Base-by-base conservation (phyloP, 1,140 invertebrate species). In the Halictus rubicundus region DNA sequence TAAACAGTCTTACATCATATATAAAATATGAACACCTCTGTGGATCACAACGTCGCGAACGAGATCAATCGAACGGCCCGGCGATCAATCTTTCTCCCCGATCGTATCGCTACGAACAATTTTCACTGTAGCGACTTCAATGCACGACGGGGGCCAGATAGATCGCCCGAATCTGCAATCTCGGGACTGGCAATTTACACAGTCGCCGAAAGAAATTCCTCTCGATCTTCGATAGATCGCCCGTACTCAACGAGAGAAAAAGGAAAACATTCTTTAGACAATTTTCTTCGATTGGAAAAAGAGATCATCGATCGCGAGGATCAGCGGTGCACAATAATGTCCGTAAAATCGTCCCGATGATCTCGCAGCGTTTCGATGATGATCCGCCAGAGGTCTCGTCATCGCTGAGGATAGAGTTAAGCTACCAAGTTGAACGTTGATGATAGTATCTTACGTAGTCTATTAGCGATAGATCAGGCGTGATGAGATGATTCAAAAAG, bases 401-500 rank as follows among this genome's bases (percentile, higher is more conserved):
- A 3, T 57, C 59, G 46, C 19, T 23, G 16, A 49, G 27, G 16
- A 52, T 19, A 32, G 39, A 70, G 57, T 69, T 61, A 69, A 16
- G 4, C 54, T 78, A 78, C 37, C 37, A 68, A 76, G 68, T 46
- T 59, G 75, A 71, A 71, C 42, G 46, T 68, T 78, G 23, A 64
- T 78, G 27, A 78, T 60, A 57, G 25, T 66, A 66, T 72, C 32
- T 79, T 66, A 74, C 21, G 78, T 73, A 79, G 71, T 66, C 72
- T 80, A 80, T 76, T 82, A 68, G 68, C 64, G 72, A 86, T 61
- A 86, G 76, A 87, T 87, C 25, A 77, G 78, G 81, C 81, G 81
- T 86, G 80, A 87, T 83, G 86, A 86, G 79, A 82, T 84, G 83
- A 88, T 87, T 80, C 61, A 32, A 82, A 78, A 82, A 74, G 54